Base-by-base conservation (phyloP, 2,888 invertebrate species). In the Pristionchus maxplancki region DNA sequence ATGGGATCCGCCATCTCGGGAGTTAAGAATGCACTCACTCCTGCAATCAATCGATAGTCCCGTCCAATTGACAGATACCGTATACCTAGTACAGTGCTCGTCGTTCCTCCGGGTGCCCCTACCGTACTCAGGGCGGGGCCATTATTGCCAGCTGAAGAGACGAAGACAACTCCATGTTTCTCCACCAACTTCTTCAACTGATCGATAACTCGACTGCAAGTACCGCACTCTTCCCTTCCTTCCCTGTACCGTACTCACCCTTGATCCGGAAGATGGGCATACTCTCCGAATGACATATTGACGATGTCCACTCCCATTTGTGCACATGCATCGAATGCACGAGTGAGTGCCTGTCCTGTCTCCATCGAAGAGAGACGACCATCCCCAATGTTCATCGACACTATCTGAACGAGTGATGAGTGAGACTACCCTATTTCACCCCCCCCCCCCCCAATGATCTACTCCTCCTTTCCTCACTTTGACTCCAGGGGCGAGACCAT, bases 201-300 rank as follows among this genome's bases (percentile, higher is more conserved):
- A 90, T 97, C 97, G 81, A 97, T 97, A 89, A 98, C 96, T 87
- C 98, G 97, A 20, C 97, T 97, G 95, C 28, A 95, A 83, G 24
- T 95, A 93, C 90, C 97, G 97, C 67, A 97, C 97, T 89, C 98
- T 24, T 37, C 40, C 71, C 82, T 58, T 13, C 71, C 71, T 31
- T 15, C 9, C 20, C 71, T 40, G 24, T 40, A 58, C n/a, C 20
- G n/a, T 34, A 92, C 96, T 96, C 95, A 97, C 97, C 98, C 98
- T 13, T 97, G 95, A 95, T 97, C 97, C 4, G 97, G 96, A 97
- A 97, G 98, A 95, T 97, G 97, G 0, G 97, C 96, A 93, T 97
- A 97, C 95, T 99, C 99, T 0, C 99, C 99, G 93, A 98, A 99
- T 94, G 98, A 98, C 97, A 98, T 98, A 95, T 99, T 99, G 92